A percentile compares a stretch with the other conserved stretches of the same genome.
These are phyloP conservation scores for Phalacrocorax pelagicus DNA, from an alignment of 2,113 vertebrate species.

Conservation along the genomic window DNA sequence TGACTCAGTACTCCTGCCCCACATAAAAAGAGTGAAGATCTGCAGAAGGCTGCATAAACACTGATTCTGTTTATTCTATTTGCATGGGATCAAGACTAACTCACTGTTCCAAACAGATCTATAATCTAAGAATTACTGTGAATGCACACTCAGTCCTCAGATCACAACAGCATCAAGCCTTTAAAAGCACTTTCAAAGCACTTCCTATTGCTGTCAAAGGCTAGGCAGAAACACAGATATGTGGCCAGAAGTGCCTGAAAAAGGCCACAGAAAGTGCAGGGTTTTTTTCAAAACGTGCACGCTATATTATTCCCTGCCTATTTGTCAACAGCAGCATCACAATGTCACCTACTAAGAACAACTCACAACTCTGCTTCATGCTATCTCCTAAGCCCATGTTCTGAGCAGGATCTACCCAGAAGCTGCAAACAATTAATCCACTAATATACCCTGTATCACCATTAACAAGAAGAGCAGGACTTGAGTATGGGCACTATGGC, in stretches of 20 bases:
- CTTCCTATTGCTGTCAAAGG: background rate
- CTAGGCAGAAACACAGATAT: background rate
- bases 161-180: background rate
- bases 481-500: background rate
- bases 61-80: background rate
- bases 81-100: background rate
- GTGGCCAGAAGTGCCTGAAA: background rate
- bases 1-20: background rate
- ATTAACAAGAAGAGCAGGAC: background rate
- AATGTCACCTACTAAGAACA: background rate
- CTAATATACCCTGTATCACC: background rate
- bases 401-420: background rate
- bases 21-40: background rate
- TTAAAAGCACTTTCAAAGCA: background rate
- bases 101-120: background rate
- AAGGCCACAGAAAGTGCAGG: background rate
- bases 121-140: background rate
- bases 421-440: background rate
- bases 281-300: background rate
- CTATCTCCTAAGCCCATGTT: background rate
- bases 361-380: background rate
- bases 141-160: background rate
- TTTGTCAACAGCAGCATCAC: background rate
- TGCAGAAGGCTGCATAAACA: background rate
- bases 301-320: background rate